A percentile compares a stretch with the other conserved stretches of the same genome.
phyloP scores from a whole-genome alignment of 2,113 vertebrate species.

The Pelusios castaneus region DNA sequence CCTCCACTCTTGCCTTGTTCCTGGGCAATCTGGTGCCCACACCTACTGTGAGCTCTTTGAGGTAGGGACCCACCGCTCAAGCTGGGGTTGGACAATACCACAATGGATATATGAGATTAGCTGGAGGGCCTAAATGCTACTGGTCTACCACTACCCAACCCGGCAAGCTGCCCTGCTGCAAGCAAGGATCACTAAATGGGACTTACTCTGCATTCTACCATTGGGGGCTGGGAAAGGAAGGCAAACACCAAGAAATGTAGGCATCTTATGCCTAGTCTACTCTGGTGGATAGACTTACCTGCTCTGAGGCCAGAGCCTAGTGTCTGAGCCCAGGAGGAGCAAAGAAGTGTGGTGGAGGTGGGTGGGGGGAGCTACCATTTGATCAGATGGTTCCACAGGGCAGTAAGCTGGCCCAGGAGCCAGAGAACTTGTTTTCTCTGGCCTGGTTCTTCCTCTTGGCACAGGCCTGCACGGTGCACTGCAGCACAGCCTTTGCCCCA shows the following conservation, averaged over 20 bases:
- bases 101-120: not conserved
- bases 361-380: not conserved
- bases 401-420: not conserved
- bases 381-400: not conserved
- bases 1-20: too few species aligned
- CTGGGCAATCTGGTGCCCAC: too few species aligned
- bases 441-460: not conserved
- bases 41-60: not conserved
- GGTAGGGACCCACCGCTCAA: not conserved
- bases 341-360: not conserved
- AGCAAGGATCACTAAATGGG: not conserved
- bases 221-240: not conserved
- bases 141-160: not conserved
- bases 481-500: not conserved
- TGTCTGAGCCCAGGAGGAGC: not conserved
- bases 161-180: not conserved
- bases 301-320: not conserved
- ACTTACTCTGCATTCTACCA: not conserved
- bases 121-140: too few species aligned
- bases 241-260: not conserved
- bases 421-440: not conserved
- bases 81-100: accelerated
- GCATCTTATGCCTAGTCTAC: not conserved
- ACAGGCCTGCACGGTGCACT: not conserved
- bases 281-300: not conserved